Evolutionary conservation across 2,797 vertebrate species (phyloP).

Genomic region (Chromis chromis): DNA sequence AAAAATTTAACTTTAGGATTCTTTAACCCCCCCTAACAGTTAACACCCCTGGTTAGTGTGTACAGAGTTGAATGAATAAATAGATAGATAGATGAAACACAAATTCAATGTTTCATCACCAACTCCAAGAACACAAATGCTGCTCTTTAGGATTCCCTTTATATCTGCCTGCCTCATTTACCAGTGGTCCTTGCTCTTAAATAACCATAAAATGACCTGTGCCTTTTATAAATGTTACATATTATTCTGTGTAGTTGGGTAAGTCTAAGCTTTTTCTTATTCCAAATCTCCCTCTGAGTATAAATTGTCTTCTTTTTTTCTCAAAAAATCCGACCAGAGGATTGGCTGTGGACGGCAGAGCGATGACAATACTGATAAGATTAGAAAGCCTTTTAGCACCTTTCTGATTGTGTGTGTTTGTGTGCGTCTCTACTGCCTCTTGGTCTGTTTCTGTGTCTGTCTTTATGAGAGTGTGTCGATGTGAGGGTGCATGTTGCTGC

Average conservation of each 20-base stretch:
- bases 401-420: conserved; percentile 61
- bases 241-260: not conserved
- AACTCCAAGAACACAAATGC: not conserved
- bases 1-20: not conserved
- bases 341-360: conserved; percentile 75
- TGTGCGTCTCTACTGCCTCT: conserved; percentile 23
- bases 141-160: not conserved
- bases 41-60: not conserved
- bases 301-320: conserved; percentile 21
- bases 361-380: conserved; percentile 82
- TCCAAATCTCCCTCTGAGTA: conserved; percentile 17
- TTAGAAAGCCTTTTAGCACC: conserved; percentile 77
- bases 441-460: conserved; percentile 47
- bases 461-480: conserved; percentile 52
- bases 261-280: conserved; percentile 12
- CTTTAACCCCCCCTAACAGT: not conserved
- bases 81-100: too few species aligned
- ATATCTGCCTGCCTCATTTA: not conserved
- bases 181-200: too few species aligned
- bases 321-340: conserved; percentile 61
- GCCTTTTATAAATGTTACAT: not conserved
- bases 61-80: too few species aligned
- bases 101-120: not conserved
- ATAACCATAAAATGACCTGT: too few species aligned
- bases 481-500: conserved; percentile 69